Base-by-base conservation (phyloP, 2,797 vertebrate genomes). In the Morus bassanus region DNA sequence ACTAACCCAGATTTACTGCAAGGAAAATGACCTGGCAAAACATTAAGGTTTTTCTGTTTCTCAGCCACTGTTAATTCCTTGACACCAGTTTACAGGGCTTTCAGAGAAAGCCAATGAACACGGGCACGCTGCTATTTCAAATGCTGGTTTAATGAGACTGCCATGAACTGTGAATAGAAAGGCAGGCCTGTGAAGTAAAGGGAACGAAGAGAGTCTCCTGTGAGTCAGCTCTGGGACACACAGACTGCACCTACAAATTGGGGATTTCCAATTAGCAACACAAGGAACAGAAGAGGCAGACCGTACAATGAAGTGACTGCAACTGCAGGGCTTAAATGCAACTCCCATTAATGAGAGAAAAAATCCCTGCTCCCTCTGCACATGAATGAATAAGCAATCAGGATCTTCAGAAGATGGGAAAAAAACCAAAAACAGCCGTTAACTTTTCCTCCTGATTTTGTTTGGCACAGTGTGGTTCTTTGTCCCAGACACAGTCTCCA, bases 211-310 rank as follows among this genome's bases (percentile, higher is more conserved):
- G 90, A 86, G 39, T 51, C 75, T 97, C 92, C 94, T 41, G 73
- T 92, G 94, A 92, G 91, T 85, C 94, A 93, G 89, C 74, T 59
- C 69, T 60, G 81, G 94, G 91, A 95, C 74, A 82, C 78, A 80
- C 57, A 93, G 75, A 39, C 72, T 85, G 85, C 84, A 96, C 91
- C 91, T 93, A 88, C 84, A 89, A 93, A 95, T 77, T 85, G 74
- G 88, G 57, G 69, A 92, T 93, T 97, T 93, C 94, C 95, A 95
- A 89, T 96, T 96, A 96, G 91, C 73, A 84, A 37, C 88, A 56
- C 24, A 22, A 35, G 46, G 79, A 95, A 90, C 69, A 91, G 76
- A 93, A 84, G 43, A 87, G 43, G 41, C 85, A 2, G 24, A 56
- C 0, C 0, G 0, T 23, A 78, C 53, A 82, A 82, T 31, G 54